Percentiles rank a stretch among this genome's conserved stretches.
Evolutionary conservation across 2,113 vertebrate species (phyloP).

Genomic region (Cichladusa arquata): DNA sequence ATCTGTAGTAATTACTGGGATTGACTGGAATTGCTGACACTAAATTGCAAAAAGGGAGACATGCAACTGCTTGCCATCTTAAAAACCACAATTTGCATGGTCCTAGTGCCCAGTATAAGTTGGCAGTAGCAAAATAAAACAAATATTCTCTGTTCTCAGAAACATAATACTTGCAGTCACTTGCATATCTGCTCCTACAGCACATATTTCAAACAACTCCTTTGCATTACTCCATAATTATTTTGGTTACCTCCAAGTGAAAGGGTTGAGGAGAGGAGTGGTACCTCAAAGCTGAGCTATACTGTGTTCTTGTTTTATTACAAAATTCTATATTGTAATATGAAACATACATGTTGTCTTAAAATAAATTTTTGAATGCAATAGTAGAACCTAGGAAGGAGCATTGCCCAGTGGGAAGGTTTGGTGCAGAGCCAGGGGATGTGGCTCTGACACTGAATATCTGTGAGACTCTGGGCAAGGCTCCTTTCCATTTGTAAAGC

Average conservation of each 20-base stretch:
- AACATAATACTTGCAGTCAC: background rate
- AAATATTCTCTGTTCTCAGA: background rate
- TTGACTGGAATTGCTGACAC: background rate
- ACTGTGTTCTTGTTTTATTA: conserved; percentile 17
- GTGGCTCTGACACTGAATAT: background rate
- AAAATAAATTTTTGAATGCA: conserved; percentile 13
- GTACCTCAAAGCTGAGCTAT: background rate
- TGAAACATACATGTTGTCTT: background rate
- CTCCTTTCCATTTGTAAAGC: background rate
- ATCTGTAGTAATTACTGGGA: background rate
- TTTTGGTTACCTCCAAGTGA: background rate
- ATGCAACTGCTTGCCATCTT: background rate
- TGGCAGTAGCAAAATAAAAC: background rate
- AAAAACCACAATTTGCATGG: background rate
- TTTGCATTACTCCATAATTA: background rate
- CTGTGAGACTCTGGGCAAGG: background rate
- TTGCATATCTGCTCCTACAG: background rate
- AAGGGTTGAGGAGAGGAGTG: background rate
- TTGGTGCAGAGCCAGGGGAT: background rate
- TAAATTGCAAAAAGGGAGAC: background rate
- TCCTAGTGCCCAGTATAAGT: background rate
- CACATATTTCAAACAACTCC: background rate
- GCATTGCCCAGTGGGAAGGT: background rate
- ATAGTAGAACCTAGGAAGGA: background rate
- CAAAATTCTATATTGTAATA: background rate